Base-by-base conservation (phyloP, 2,113 vertebrate genomes). In the Pipa parva region DNA sequence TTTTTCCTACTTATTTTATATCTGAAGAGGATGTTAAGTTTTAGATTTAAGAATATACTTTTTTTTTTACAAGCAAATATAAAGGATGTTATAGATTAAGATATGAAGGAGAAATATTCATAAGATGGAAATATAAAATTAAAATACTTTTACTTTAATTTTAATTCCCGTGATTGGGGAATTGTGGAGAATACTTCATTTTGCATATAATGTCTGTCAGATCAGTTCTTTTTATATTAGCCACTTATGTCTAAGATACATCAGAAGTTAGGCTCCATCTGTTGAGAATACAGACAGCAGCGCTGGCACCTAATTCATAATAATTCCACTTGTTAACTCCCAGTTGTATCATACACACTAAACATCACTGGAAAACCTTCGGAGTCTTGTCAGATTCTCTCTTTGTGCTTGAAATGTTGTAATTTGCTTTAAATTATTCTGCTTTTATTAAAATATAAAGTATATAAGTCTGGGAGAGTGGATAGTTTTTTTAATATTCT, bases 271-370 rank as follows among this genome's bases (percentile, higher is more conserved):
- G 76, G 83, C 83, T 83, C 73, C 83, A 81, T 84, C 82, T 84
- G 83, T 81, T 73, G 77, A 85, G 82, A 82, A 77, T 8, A 71
- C 80, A 79, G 75, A 72, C 74, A 73, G 80, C 83, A 83, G 77
- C 83, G 77, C 79, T 81, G 81, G 73, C 76, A 82, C 81, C 76
- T 72, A 77, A 76, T 74, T 77, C 80, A 83, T 82, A 79, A 83
- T 79, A 81, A 84, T 86, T 87, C 83, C 74, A 80, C 85, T 88
- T 81, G 84, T 78, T 60, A 85, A 79, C 76, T 81, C 87, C 84
- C 87, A 0, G 1, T 78, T 81, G 85, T 84, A 72, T 42, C 76
- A 73, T 72, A 79, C 62, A 79, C 76, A 79, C 78, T 74, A 74
- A 76, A 77, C 76, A 78, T 74, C 83, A 75, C 77, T 80, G 75